Conservation (phyloP, 2,797 vertebrate genomes). For the Ctenopoma kingsleyae region DNA sequence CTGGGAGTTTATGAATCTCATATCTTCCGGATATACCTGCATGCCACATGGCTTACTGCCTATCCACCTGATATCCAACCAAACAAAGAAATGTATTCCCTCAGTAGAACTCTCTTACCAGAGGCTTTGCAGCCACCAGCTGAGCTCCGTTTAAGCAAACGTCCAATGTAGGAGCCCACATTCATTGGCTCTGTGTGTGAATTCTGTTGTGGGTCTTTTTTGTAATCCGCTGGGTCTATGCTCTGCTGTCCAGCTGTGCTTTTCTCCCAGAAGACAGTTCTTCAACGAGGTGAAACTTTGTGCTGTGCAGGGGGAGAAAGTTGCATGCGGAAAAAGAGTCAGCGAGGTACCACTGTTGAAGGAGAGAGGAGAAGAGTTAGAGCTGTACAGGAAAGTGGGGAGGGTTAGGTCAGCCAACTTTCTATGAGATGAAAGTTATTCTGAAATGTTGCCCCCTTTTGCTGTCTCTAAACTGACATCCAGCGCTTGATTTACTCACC, state of each 20-base stretch:
- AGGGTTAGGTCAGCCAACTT: slow-evolving; percentile 37
- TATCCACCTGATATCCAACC: slow-evolving; percentile 79
- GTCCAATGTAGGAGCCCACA: slow-evolving; percentile 48
- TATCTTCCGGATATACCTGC: slow-evolving; percentile 79
- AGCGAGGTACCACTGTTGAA: slow-evolving; percentile 16
- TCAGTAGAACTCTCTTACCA: slow-evolving; percentile 60
- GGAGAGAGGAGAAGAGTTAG: slow-evolving; percentile 8
- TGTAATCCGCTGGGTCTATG: slow-evolving; percentile 23
- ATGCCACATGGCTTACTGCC: slow-evolving; percentile 73
- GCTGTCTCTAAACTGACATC: slow-evolving; percentile 45
- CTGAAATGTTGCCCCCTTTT: slow-evolving; percentile 41
- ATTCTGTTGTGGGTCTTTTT: slow-evolving; percentile 29
- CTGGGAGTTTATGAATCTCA: slow-evolving; percentile 76
- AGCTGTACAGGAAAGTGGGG: background rate
- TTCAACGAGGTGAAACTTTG: slow-evolving; percentile 45
- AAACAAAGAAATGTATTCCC: slow-evolving; percentile 80
- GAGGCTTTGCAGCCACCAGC: slow-evolving; percentile 72
- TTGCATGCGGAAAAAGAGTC: slow-evolving; percentile 32
- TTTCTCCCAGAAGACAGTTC: slow-evolving; percentile 44
- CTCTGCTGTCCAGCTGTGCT: slow-evolving; percentile 58
- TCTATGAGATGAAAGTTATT: slow-evolving; percentile 59
- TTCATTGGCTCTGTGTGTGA: slow-evolving; percentile 54
- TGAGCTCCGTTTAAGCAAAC: slow-evolving; percentile 75
- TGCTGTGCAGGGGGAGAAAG: slow-evolving; percentile 47
- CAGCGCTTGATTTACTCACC: slow-evolving; percentile 28